Conservation (phyloP, 2,113 vertebrate genomes). For the Setophaga kirtlandii region DNA sequence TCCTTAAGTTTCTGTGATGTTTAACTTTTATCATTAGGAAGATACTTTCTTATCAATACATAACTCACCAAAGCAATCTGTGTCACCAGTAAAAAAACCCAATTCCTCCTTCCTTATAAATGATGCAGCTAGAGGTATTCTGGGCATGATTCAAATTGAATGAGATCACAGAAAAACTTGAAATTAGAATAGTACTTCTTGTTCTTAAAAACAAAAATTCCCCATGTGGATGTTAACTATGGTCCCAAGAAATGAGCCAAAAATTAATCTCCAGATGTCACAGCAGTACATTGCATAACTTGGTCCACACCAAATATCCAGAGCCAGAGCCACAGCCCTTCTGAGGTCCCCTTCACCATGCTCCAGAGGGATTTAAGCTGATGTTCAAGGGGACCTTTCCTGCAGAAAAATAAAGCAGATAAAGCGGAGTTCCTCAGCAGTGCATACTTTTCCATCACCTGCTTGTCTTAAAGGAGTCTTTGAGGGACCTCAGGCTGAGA, state of each 20-base stretch:
- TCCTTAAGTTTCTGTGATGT: neutral
- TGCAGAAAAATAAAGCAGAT: neutral
- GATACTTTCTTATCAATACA: neutral
- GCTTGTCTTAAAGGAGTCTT: neutral
- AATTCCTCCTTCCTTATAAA: neutral
- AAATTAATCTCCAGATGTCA: neutral
- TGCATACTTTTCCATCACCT: neutral
- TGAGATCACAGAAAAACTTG: neutral
- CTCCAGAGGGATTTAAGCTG: neutral
- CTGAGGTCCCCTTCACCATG: neutral
- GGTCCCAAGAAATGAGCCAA: neutral
- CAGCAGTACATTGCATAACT: neutral
- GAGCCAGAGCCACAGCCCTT: neutral
- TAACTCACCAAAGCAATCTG: neutral
- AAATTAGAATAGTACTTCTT: neutral
- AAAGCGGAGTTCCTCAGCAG: neutral
- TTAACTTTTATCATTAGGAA: neutral
- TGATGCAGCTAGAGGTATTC: neutral
- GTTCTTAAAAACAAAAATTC: slow-evolving; percentile 23
- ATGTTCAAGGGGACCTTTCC: neutral
- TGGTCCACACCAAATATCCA: neutral
- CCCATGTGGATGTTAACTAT: neutral
- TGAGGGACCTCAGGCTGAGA: neutral
- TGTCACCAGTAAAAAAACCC: neutral
- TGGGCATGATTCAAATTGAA: neutral